These are phyloP conservation scores for Panthera leo DNA, from an alignment of 2,113 vertebrate species.

Conservation along the genomic window DNA sequence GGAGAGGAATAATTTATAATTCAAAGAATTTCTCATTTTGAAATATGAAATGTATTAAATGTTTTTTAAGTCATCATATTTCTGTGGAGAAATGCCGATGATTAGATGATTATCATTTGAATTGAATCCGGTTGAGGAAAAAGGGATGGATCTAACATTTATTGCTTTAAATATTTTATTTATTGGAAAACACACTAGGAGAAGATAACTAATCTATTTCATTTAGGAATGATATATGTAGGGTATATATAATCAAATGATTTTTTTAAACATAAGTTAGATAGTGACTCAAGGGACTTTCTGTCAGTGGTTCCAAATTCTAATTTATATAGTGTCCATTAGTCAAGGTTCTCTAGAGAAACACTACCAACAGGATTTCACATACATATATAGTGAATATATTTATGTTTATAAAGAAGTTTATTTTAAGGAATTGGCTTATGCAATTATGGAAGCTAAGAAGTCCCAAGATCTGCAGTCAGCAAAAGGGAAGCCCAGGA, in stretches of 20 bases:
- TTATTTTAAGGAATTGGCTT: background rate
- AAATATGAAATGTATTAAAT: constrained; percentile 3
- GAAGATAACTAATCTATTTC: background rate
- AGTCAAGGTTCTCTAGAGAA: background rate
- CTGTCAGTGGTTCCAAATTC: background rate
- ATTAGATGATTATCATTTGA: constrained; percentile 23
- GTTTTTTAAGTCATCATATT: constrained; percentile 17
- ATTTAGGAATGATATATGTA: background rate
- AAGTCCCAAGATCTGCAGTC: background rate
- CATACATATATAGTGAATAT: background rate
- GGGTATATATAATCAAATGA: background rate
- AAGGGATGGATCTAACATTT: background rate
- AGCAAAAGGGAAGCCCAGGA: background rate
- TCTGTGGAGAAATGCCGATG: background rate
- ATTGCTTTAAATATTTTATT: background rate
- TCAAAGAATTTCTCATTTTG: background rate
- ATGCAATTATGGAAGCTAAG: background rate
- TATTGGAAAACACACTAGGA: background rate
- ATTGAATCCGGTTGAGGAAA: background rate
- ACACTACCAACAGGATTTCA: background rate
- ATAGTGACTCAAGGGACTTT: background rate
- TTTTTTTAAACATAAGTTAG: background rate
- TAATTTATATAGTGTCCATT: background rate
- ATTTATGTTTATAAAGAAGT: background rate
- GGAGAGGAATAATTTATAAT: background rate